phyloP scores from a whole-genome alignment of 2,797 vertebrate species.

The Chelonia mydas region DNA sequence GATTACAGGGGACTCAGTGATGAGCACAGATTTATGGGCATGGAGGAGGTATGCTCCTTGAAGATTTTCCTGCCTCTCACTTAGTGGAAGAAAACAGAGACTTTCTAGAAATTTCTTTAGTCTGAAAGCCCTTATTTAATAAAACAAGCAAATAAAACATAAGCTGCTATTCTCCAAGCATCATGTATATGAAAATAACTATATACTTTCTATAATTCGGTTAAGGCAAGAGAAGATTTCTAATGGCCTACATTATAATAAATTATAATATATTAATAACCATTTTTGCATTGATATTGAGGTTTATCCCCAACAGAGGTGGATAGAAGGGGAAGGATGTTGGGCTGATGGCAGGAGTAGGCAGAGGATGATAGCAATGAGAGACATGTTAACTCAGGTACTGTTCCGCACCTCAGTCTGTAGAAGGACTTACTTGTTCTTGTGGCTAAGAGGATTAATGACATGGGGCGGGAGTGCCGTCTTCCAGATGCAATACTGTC shows the following conservation, averaged over 20 bases:
- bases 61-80: slow-evolving; percentile 67
- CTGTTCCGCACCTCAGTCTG: background rate
- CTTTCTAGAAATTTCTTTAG: slow-evolving; percentile 69
- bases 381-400: background rate
- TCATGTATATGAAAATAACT: background rate
- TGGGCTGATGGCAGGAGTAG: background rate
- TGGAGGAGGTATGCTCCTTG: slow-evolving; percentile 63
- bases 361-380: background rate
- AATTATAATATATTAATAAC: background rate
- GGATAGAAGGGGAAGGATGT: background rate
- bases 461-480: background rate
- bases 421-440: background rate
- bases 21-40: slow-evolving; percentile 31
- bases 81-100: slow-evolving; percentile 52
- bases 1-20: background rate
- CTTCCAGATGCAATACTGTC: background rate
- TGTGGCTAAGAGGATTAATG: background rate
- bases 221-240: background rate
- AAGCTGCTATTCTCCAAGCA: background rate
- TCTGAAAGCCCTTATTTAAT: slow-evolving; percentile 41
- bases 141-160: slow-evolving; percentile 61
- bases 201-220: background rate
- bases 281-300: background rate
- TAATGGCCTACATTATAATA: background rate
- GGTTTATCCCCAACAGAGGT: background rate